Evolutionary conservation across 2,113 vertebrate genomes (phyloP).

Genomic region (Acrocephalus kingi): DNA sequence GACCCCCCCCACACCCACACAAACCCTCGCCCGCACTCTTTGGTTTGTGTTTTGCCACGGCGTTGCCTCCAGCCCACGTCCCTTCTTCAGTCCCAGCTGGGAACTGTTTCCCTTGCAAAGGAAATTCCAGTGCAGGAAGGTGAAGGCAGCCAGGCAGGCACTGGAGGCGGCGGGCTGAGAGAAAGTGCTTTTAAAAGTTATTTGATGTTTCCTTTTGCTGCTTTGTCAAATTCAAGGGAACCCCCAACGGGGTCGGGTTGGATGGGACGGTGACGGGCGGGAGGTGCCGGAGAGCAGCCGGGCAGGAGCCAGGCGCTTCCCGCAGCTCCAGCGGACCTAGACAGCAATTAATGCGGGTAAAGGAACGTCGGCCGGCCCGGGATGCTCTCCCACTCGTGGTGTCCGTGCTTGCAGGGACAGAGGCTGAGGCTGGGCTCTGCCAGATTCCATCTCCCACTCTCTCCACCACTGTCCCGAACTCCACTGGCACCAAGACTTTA

Average conservation of each 20-base stretch:
- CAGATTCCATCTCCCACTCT: not conserved
- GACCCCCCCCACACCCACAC: not conserved
- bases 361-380: not conserved
- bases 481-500: accelerated
- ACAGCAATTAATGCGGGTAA: not conserved
- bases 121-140: not conserved
- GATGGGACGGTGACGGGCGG: accelerated
- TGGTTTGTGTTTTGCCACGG: not conserved
- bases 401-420: not conserved
- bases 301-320: not conserved
- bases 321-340: not conserved
- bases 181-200: constrained; percentile 29
- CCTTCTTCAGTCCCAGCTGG: not conserved
- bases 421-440: not conserved
- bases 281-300: not conserved
- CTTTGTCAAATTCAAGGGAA: not conserved
- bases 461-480: not conserved
- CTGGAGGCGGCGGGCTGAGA: not conserved
- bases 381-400: not conserved
- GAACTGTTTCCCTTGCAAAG: not conserved
- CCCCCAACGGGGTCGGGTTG: accelerated
- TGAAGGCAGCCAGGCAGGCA: not conserved
- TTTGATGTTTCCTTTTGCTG: not conserved
- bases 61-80: not conserved
- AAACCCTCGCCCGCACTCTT: accelerated